phyloP scores from a whole-genome alignment of 2,113 vertebrate genomes.

The Thalassoma bifasciatum region DNA sequence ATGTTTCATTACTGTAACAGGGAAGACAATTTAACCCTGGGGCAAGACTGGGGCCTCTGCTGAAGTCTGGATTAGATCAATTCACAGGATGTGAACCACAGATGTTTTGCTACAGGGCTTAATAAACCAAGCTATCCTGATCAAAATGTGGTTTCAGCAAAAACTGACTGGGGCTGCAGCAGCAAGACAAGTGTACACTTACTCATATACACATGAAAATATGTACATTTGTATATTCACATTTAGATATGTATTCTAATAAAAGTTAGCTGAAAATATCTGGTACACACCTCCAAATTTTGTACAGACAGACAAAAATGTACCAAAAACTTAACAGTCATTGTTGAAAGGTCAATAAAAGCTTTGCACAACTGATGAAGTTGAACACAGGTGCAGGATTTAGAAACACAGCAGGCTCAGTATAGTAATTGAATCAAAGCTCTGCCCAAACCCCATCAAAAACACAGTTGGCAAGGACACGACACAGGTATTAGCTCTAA shows the following conservation, averaged over 20 bases:
- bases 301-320: not conserved
- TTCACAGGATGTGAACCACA: not conserved
- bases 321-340: not conserved
- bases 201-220: not conserved
- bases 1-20: no score
- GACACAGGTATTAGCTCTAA: constrained; percentile 33
- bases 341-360: not conserved
- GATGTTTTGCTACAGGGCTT: constrained; percentile 4
- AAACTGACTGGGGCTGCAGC: not conserved
- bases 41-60: constrained; percentile 24
- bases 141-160: not conserved
- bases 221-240: no score
- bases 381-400: constrained; percentile 4
- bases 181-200: not conserved
- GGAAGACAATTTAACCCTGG: constrained; percentile 4
- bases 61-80: not conserved
- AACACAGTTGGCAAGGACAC: constrained; percentile 47
- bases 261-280: no score
- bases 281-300: not conserved
- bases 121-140: not conserved
- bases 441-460: constrained; percentile 42
- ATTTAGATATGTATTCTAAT: no score
- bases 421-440: not conserved
- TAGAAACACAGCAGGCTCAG: not conserved
- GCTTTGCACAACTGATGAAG: not conserved